These are phyloP conservation scores for Mixornis gularis DNA, from an alignment of 2,113 vertebrate species.

Conservation along the genomic window DNA sequence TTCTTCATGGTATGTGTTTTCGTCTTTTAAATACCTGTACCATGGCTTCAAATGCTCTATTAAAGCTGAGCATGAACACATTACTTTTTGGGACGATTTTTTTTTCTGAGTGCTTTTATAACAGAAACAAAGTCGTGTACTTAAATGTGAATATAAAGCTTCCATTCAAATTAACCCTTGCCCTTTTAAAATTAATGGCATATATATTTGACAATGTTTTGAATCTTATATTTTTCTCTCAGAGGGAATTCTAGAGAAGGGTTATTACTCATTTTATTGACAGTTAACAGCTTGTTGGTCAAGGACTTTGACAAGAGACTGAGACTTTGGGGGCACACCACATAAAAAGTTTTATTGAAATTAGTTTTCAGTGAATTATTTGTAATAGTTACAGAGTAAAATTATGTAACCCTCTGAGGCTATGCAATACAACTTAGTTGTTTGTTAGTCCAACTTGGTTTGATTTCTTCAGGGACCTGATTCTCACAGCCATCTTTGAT, in stretches of 20 bases:
- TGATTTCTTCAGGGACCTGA: neutral
- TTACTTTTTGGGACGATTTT: neutral
- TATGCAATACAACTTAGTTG: neutral
- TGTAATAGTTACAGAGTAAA: neutral
- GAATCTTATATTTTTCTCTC: neutral
- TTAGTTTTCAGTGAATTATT: neutral
- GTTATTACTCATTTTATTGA: neutral
- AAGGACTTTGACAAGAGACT: neutral
- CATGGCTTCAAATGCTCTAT: neutral
- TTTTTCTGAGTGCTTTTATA: neutral
- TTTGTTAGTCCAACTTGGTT: neutral
- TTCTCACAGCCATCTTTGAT: neutral
- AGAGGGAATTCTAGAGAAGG: neutral
- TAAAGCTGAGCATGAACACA: fast-evolving
- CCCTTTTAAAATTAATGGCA: neutral
- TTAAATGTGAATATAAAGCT: neutral
- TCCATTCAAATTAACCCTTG: neutral
- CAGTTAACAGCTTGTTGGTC: neutral
- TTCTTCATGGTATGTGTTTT: neutral
- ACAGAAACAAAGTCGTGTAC: neutral
- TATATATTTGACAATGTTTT: neutral
- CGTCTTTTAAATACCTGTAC: neutral
- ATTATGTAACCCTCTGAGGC: neutral
- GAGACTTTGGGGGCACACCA: neutral
- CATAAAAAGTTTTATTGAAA: neutral